phyloP scores from a whole-genome alignment of 2,797 vertebrate species.

The Dendrocincla fuliginosa region DNA sequence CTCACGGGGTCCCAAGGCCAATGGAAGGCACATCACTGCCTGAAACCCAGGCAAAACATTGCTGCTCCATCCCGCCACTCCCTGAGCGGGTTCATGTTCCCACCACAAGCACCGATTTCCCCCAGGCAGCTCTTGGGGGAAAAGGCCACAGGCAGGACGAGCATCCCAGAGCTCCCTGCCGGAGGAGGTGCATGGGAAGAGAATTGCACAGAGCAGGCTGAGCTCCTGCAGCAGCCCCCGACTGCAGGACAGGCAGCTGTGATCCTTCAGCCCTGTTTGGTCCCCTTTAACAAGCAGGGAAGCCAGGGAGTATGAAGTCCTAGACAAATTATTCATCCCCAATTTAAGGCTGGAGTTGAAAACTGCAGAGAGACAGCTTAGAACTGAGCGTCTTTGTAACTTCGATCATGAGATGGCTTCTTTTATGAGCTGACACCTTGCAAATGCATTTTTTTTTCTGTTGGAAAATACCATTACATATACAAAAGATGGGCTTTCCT shows the following conservation, averaged over 20 bases:
- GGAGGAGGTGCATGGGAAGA: fast-evolving
- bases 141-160: fast-evolving
- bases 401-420: neutral
- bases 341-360: neutral
- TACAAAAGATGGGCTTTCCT: neutral
- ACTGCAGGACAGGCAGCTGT: neutral
- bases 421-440: neutral
- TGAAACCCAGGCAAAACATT: neutral
- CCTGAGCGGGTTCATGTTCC: fast-evolving
- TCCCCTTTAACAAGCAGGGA: neutral
- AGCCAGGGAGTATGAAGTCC: neutral
- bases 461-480: neutral
- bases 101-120: neutral
- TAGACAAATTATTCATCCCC: neutral
- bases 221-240: neutral
- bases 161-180: neutral
- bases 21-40: neutral
- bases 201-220: neutral
- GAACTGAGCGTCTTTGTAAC: neutral
- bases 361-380: neutral
- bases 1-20: neutral
- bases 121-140: neutral
- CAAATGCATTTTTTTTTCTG: neutral
- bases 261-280: neutral
- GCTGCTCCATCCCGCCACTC: neutral